Base-by-base conservation (phyloP, 2,888 invertebrate species). In the Plebejus melissa region DNA sequence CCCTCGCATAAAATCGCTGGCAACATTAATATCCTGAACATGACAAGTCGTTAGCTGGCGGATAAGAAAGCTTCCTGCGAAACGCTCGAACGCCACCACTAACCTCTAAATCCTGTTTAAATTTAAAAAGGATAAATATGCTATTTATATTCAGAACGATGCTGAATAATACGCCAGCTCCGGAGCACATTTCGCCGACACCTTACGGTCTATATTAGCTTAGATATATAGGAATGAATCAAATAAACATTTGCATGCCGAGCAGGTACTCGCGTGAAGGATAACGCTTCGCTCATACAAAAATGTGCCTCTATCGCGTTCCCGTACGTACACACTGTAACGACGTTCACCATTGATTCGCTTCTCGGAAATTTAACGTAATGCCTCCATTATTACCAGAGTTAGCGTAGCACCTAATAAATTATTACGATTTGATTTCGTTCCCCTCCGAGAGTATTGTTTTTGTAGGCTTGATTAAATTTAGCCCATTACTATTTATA, bases 241-340 rank as follows among this genome's bases (percentile, higher is more conserved):
- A 78, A 80, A 80, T 77, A 79, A 80, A 82, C 77, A 80, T 84
- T 83, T 80, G 80, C 82, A 84, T 83, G 82, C 84, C 77, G 78
- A 80, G 80, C 85, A 84, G 83, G 83, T 82, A 80, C 81, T 74
- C 78, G 78, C 77, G 81, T 77, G 80, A 80, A 81, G 82, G 81
- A 80, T 81, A 80, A 81, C 81, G 83, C 79, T 82, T 78, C 79
- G 80, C 79, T 77, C 80, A 80, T 80, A 82, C 80, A 82, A 77
- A 82, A 81, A 79, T 80, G 69, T 77, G 50, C 77, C 76, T 76
- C 74, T 32, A 72, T 41, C 54, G 65, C 74, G 72, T 75, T 57
- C 65, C 32, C 38, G 75, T 79, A 80, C 78, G 80, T 78, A 78
- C 79, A 75, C 77, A 76, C 79, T 80, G 75, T 72, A 72, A 54